Evolutionary conservation across 1,140 invertebrate genomes (phyloP).

Genomic region (Trichonephila inaurata): DNA sequence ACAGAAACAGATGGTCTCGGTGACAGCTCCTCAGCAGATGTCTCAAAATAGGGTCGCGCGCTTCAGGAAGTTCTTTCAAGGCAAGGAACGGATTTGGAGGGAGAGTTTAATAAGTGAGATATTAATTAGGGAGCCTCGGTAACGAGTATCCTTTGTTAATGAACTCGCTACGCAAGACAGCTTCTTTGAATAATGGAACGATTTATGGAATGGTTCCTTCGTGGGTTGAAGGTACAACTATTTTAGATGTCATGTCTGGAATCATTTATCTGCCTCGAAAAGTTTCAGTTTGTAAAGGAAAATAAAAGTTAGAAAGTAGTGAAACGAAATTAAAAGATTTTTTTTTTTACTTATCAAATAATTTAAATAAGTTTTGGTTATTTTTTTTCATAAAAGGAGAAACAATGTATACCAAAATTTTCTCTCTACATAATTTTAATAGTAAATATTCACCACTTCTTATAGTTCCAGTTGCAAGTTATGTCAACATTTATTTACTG

Average conservation of each 20-base stretch:
- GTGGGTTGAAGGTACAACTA: background rate
- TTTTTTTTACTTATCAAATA: too few species aligned
- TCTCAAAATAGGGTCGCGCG: constrained; percentile 17
- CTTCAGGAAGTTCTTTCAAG: constrained; percentile 31
- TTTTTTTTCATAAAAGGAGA: too few species aligned
- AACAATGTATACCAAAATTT: background rate
- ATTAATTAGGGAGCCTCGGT: background rate
- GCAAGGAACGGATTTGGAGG: background rate
- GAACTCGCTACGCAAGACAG: background rate
- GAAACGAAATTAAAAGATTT: background rate
- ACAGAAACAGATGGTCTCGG: background rate
- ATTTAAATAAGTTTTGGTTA: too few species aligned
- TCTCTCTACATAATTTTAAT: background rate
- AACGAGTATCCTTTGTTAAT: background rate
- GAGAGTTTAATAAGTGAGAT: constrained; percentile 30
- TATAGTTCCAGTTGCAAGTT: too few species aligned
- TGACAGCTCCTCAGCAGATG: constrained; percentile 22
- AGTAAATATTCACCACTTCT: background rate
- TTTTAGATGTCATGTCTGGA: background rate
- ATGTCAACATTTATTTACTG: too few species aligned
- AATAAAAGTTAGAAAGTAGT: background rate
- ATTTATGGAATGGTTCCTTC: background rate
- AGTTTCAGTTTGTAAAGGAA: background rate
- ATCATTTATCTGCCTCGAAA: background rate
- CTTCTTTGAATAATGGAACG: background rate